Evolutionary conservation across 2,888 invertebrate species (phyloP), one percentile per base, ranked within the genome.

Genomic region (Abrostola triplasia): DNA sequence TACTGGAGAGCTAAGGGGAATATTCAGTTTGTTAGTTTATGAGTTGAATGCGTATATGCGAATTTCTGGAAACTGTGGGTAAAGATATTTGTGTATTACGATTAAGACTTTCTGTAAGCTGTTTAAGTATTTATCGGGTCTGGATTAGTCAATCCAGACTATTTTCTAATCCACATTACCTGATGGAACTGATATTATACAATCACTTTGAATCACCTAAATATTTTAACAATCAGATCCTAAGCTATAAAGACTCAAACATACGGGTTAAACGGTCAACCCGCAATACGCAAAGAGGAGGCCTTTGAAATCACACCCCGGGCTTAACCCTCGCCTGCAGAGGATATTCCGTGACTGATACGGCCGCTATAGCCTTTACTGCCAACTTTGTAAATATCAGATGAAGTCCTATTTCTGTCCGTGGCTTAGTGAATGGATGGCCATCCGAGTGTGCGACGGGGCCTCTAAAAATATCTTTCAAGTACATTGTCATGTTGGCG

Each of bases 381-480:
- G 24, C 24, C 13, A 9, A 36, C 41, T 48, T 13, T 13, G 36
- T 64, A 44, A 57, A 57, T 55, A 60, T 42, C 38, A 59, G 56
- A 64, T 40, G 51, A 41, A 55, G 37, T 36, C 49, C 59, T 67
- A 56, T 55, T 59, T 59, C 36, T 53, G 51, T 66, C 41, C 41
- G 11, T 48, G 48, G 38, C 47, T 36, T 59, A 62, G 49, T 49
- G 55, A 58, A 58, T 65, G 44, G 69, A 63, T 69, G 63, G 36
- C 41, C 47, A 41, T 38, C 53, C 50, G 38, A 73, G 62, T 24
- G 37, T 0, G 50, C 48, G 40, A 47, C 41, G 53, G 40, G 12
- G 40, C n/a, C 52, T 51, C 59, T 64, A 59, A 73, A 73, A 61
- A 73, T 73, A 65, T 50, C 24, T 67, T 55, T 61, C 41, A 48